These are phyloP conservation scores for Antedon mediterranea DNA, from an alignment of 53 echinoderm and acorn worm genomes.

Conservation along the genomic window DNA sequence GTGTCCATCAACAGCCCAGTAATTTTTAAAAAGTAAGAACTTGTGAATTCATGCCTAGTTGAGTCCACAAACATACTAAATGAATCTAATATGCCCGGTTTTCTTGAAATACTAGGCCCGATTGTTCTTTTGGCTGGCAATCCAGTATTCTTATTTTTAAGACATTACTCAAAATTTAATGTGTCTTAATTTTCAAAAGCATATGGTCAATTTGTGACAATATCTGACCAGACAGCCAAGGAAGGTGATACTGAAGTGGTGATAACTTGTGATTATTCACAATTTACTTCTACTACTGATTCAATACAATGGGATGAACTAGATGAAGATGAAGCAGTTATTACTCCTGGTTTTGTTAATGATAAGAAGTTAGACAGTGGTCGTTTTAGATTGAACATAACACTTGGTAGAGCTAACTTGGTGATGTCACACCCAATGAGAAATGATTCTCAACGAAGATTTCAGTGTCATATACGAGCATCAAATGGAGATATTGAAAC, in stretches of 20 bases:
- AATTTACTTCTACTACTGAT: background rate
- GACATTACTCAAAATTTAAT: too few relatives aligned
- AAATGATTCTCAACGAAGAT: background rate
- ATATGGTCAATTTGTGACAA: background rate
- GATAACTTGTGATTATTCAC: background rate
- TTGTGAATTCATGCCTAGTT: too few relatives aligned
- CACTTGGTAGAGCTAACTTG: background rate
- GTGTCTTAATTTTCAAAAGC: background rate
- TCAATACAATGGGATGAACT: background rate
- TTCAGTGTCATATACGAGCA: background rate
- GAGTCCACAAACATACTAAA: too few relatives aligned
- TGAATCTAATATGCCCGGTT: too few relatives aligned
- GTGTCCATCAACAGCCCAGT: too few relatives aligned
- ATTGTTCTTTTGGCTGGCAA: too few relatives aligned
- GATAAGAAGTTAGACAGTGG: background rate
- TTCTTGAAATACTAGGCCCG: too few relatives aligned
- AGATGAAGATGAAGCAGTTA: background rate
- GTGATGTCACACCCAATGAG: background rate
- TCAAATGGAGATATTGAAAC: background rate
- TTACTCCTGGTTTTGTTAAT: background rate
- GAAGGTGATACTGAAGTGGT: background rate
- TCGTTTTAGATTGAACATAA: background rate
- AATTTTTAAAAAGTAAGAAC: too few relatives aligned
- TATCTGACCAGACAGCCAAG: background rate
- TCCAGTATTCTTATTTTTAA: too few relatives aligned